Percentiles rank a stretch among this genome's conserved stretches.
Conservation (phyloP, 2,888 invertebrate genomes). For the Serrognathus titanus region DNA sequence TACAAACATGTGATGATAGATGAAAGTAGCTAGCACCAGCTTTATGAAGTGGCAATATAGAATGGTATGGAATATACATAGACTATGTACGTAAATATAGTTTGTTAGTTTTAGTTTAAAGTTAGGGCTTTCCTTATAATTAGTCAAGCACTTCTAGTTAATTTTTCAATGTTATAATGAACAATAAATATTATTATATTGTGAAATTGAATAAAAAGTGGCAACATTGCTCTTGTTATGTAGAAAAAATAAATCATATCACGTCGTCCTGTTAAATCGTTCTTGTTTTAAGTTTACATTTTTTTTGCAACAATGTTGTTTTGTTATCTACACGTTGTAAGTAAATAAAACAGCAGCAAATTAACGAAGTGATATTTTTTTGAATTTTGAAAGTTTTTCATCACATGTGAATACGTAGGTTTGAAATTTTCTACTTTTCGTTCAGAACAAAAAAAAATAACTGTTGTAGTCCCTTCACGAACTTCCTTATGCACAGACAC, state of each 20-base stretch:
- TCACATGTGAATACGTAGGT: no score
- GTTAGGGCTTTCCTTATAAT: not conserved
- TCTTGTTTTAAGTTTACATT: no score
- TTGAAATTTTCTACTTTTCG: no score
- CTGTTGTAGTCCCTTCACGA: no score
- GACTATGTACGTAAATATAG: not conserved
- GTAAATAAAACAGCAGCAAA: no score
- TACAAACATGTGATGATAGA: no score
- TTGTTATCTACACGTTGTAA: no score
- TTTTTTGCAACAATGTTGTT: no score
- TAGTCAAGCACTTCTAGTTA: not conserved
- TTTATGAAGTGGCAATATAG: not conserved
- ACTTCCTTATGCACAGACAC: no score
- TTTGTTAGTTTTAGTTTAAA: not conserved
- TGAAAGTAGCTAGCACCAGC: not conserved
- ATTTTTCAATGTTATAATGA: not conserved
- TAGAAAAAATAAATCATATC: constrained; percentile 58
- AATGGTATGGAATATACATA: not conserved
- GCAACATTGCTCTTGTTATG: constrained; percentile 50
- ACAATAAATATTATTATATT: constrained; percentile 39
- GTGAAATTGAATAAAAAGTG: constrained; percentile 43
- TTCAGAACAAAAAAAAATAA: no score
- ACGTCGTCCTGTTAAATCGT: constrained; percentile 37
- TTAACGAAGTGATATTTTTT: no score
- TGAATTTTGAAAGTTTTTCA: no score